Evolutionary conservation across 2,888 invertebrate genomes (phyloP), one percentile per base, ranked within the genome.

Genomic region (Leptarthrus brevirostris): DNA sequence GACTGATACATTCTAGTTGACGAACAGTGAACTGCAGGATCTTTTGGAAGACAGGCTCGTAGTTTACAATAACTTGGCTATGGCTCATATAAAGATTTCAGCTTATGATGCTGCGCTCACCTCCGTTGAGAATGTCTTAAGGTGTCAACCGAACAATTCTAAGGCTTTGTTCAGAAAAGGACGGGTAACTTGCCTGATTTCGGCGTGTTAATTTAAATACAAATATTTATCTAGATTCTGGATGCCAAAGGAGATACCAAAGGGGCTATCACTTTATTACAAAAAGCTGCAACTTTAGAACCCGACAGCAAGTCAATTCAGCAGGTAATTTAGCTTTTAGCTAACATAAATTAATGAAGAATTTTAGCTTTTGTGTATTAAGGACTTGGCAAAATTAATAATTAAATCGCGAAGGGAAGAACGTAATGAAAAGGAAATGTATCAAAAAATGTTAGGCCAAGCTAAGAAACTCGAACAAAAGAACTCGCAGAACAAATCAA

Each of bases 131-230:
- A 88, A 90, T 81, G 97, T 97, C 1, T 86, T 97, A 12, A 87
- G 90, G 76, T 92, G 93, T 80, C 93, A 96, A 82, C 95, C 96
- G 0, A 86, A 90, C 75, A 97, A 97, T 86, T 91, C 95, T 0
- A 97, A 97, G 84, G 97, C 97, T 0, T 86, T 96, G 12, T 96
- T 92, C 83, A 90, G 97, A 80, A 95, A 96, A 87, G 93, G 92
- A 79, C 91, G 90, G 83, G 89, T 88, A 81, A 76, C 74, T 18
- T 18, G 6, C 8, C 47, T 26, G 12, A 18, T 44, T 64, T 64
- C 30, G 3, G 30, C 34, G 6, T 30, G 1, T 54, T 40, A 1
- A 44, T 14, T 53, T 61, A 30, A 47, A 72, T 2, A 36, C 70
- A 20, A 34, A 40, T 30, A 58, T 24, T 12, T 64, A 14, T 76